Base-by-base conservation (phyloP, 2,888 invertebrate species). In the Idaea dimidiata region DNA sequence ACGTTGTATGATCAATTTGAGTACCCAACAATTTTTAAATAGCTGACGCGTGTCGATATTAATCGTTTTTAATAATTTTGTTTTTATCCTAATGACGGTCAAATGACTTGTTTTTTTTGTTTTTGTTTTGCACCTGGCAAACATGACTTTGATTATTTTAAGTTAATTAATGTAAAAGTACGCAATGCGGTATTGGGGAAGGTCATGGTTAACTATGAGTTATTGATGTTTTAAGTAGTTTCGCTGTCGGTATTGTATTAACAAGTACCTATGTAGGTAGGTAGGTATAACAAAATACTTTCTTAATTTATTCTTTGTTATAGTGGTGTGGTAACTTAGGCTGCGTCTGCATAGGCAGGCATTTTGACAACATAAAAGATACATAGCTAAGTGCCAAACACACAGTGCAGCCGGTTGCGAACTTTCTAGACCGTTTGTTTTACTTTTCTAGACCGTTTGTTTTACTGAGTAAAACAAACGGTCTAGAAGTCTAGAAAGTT, bases 41-140 rank as follows among this genome's bases (percentile, higher is more conserved):
- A 83, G 80, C 87, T 83, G 87, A 88, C 91, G 91, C 91, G 91
- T 92, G 91, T 83, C 91, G 91, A 91, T 92, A 85, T 75, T 80
- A 81, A 91, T 91, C 90, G 77, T 83, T 87, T 89, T 89, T 89
- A 91, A 87, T 89, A 88, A 82, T 81, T 85, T 80, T 80, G 75
- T 69, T 65, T 64, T 67, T 61, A 64, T 64, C 63, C 55, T 89
- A 88, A 88, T 88, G 83, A 86, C 83, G 84, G 81, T 84, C 82
- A 83, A 86, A 87, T 86, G 80, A 79, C 72, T 81, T 77, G 72
- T 67, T 73, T 73, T 73, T 70, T 68, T 68, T 64, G 70, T 70
- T 62, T 61, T 57, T 32, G 62, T 43, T 61, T 70, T 59, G 64
- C 75, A 76, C 77, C 78, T 81, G 80, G 67, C 59, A 10, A 55